A percentile compares a stretch with the other conserved stretches of the same genome.
Evolutionary conservation across 2,797 vertebrate genomes (phyloP).

Genomic region (Pagetopsis macropterus): DNA sequence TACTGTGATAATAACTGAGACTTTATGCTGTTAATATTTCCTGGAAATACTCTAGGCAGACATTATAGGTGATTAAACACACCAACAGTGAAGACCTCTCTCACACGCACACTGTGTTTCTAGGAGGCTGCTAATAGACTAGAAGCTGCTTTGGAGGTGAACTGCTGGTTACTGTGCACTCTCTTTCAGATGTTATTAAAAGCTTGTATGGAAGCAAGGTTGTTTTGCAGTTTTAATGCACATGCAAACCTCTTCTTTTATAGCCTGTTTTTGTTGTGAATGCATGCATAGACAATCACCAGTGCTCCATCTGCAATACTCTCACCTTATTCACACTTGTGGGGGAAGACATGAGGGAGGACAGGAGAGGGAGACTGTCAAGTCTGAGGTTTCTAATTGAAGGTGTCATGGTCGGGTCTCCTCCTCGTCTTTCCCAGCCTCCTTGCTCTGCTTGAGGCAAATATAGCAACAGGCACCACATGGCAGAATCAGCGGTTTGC

Average conservation of each 20-base stretch:
- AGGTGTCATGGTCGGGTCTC: conserved; percentile 62
- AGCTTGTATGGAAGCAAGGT: background rate
- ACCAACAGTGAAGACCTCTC: background rate
- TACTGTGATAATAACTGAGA: background rate
- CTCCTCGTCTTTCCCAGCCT: conserved; percentile 71
- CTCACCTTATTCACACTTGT: conserved; percentile 23
- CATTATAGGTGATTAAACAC: conserved; percentile 17
- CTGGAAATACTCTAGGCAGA: background rate
- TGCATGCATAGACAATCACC: background rate
- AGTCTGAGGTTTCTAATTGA: conserved; percentile 55
- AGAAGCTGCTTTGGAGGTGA: conserved; percentile 5
- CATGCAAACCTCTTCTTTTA: background rate
- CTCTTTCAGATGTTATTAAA: background rate
- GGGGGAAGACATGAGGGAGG: conserved; percentile 1
- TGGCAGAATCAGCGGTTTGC: conserved; percentile 50
- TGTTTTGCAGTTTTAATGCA: background rate
- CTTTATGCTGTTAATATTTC: background rate
- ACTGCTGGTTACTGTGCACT: conserved; percentile 1
- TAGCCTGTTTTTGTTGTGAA: background rate
- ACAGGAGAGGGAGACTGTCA: conserved; percentile 39
- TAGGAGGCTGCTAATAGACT: conserved; percentile 1
- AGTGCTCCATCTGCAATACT: conserved; percentile 5
- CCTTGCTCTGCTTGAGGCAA: conserved; percentile 50
- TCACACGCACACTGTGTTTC: background rate
- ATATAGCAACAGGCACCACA: conserved; percentile 73